These are phyloP conservation scores for Musca domestica DNA, from an alignment of 1,140 invertebrate species.

Conservation along the genomic window DNA sequence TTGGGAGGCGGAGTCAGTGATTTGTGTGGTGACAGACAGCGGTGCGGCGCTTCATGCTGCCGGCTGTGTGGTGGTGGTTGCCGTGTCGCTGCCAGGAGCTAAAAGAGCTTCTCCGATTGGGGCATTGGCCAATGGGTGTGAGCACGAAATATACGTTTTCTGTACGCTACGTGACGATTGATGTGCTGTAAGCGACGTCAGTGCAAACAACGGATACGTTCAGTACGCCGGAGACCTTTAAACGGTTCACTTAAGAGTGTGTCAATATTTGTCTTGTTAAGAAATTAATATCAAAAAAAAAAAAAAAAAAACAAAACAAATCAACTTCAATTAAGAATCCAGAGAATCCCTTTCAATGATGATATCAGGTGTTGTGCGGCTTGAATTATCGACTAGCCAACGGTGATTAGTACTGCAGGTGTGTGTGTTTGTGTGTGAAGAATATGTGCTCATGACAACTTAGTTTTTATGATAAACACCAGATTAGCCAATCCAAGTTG, in stretches of 20 bases:
- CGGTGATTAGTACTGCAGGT: too few species aligned
- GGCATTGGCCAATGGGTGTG: not conserved
- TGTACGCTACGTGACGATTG: constrained; percentile 33
- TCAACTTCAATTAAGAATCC: not conserved
- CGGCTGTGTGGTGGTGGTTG: constrained; percentile 1
- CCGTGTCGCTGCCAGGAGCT: not conserved
- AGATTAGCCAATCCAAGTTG: too few species aligned
- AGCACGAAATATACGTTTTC: not conserved
- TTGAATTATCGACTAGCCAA: not conserved
- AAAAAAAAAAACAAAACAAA: not conserved
- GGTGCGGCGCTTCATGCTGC: not conserved
- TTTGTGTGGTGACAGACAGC: not conserved
- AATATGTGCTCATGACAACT: too few species aligned
- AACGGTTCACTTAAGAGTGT: constrained; percentile 44
- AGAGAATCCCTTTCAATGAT: not conserved
- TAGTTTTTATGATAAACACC: too few species aligned
- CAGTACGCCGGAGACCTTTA: constrained; percentile 47
- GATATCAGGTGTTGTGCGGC: not conserved
- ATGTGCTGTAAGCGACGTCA: constrained; percentile 23
- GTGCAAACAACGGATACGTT: constrained; percentile 24
- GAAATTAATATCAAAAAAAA: too few species aligned
- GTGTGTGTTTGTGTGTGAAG: too few species aligned
- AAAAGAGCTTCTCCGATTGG: not conserved
- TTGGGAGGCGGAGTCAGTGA: constrained; percentile 33
- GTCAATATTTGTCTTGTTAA: not conserved